Percentiles rank a stretch among this genome's conserved stretches.
Evolutionary conservation across 2,797 vertebrate genomes (phyloP).

Genomic region (Lophius americanus): DNA sequence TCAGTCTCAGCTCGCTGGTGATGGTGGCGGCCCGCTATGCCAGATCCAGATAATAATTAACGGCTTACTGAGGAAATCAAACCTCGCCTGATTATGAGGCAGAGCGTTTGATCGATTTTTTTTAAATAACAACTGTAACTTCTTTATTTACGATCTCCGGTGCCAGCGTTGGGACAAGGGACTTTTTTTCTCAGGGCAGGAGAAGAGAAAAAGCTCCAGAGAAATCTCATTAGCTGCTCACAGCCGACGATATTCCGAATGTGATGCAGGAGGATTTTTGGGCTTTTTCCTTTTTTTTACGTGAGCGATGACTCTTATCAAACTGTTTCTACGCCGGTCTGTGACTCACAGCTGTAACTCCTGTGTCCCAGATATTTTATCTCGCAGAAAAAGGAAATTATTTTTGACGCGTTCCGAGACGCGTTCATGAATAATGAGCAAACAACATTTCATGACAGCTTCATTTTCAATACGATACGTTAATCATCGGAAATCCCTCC

Average conservation of each 20-base stretch:
- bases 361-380: slow-evolving; percentile 38
- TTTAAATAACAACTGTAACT: slow-evolving; percentile 15
- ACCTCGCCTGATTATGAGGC: slow-evolving; percentile 23
- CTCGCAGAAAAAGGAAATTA: slow-evolving; percentile 14
- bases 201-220: slow-evolving; percentile 11
- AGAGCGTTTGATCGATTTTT: slow-evolving; percentile 12
- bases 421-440: slow-evolving; percentile 33
- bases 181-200: slow-evolving; percentile 20
- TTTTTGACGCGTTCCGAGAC: slow-evolving; percentile 22
- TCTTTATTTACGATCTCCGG: slow-evolving; percentile 28
- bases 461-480: slow-evolving; percentile 17
- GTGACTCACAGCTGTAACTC: slow-evolving; percentile 23
- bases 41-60: slow-evolving; percentile 65
- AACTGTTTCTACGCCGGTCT: slow-evolving; percentile 27
- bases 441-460: slow-evolving; percentile 16
- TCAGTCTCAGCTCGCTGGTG: slow-evolving; percentile 52
- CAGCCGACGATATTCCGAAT: slow-evolving; percentile 19
- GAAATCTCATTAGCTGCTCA: slow-evolving; percentile 40
- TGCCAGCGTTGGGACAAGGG: neutral
- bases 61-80: slow-evolving; percentile 40
- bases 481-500: neutral
- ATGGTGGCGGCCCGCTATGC: slow-evolving; percentile 48
- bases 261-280: slow-evolving; percentile 9
- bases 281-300: neutral
- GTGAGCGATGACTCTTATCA: slow-evolving; percentile 18